Conservation (phyloP, 2,797 vertebrate genomes). For the Cichlasoma orientale region DNA sequence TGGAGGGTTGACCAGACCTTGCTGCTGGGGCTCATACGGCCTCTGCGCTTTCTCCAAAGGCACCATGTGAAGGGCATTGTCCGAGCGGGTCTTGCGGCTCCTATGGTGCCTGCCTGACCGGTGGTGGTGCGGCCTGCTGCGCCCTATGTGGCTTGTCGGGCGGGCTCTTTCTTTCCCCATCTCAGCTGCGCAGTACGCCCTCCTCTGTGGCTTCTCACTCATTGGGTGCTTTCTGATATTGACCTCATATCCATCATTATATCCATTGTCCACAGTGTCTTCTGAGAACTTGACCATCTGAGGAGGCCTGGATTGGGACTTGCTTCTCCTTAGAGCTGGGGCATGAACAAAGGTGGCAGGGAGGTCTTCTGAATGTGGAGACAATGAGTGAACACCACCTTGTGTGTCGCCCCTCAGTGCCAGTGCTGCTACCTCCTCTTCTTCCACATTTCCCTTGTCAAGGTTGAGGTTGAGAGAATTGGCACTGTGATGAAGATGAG, state of each 20-base stretch:
- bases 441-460: slow-evolving; percentile 72
- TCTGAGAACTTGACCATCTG: slow-evolving; percentile 94
- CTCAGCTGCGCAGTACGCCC: slow-evolving; percentile 86
- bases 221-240: slow-evolving; percentile 88
- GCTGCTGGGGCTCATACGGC: slow-evolving; percentile 84
- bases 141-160: slow-evolving; percentile 78
- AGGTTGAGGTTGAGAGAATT: slow-evolving; percentile 90
- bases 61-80: slow-evolving; percentile 91
- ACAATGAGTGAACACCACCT: slow-evolving; percentile 48
- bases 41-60: slow-evolving; percentile 84
- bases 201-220: slow-evolving; percentile 91
- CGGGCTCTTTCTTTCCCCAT: slow-evolving; percentile 77
- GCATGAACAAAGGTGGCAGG: slow-evolving; percentile 82
- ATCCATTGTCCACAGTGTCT: slow-evolving; percentile 92
- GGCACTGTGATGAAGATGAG: slow-evolving; percentile 90
- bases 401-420: slow-evolving; percentile 56
- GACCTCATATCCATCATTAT: slow-evolving; percentile 79
- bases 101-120: slow-evolving; percentile 81
- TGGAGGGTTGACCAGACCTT: slow-evolving; percentile 44
- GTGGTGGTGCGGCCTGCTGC: slow-evolving; percentile 78
- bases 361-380: slow-evolving; percentile 71
- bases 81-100: slow-evolving; percentile 91
- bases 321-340: slow-evolving; percentile 90
- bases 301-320: slow-evolving; percentile 90
- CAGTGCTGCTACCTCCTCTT: slow-evolving; percentile 37